Conservation (phyloP, 2,797 vertebrate genomes). For the Parauchenoglanis ngamensis region DNA sequence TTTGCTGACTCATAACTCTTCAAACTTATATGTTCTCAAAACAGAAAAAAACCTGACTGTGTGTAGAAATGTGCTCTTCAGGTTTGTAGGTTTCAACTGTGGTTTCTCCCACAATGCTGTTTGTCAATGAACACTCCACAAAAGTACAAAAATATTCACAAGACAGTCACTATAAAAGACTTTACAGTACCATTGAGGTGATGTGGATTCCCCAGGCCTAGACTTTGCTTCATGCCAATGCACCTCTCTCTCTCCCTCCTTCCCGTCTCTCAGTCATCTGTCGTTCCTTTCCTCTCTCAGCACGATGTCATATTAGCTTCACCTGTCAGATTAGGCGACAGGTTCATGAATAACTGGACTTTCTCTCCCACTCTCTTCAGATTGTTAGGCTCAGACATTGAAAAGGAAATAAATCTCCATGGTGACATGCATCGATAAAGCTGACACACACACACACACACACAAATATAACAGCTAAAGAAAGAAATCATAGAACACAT, state of each 20-base stretch:
- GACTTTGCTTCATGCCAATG: neutral
- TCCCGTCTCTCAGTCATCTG: slow-evolving; percentile 48
- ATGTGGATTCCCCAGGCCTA: neutral
- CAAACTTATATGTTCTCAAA: neutral
- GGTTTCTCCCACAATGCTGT: neutral
- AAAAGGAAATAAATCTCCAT: slow-evolving; percentile 67
- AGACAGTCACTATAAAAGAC: neutral
- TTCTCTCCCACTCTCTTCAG: slow-evolving; percentile 62
- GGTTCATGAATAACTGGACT: slow-evolving; percentile 70
- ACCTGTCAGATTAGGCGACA: slow-evolving; percentile 68
- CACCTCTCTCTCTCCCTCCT: neutral
- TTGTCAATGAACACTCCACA: neutral
- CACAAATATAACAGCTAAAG: neutral
- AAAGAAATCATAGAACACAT: neutral
- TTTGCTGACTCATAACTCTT: neutral
- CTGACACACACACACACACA: slow-evolving; percentile 51
- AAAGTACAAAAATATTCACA: neutral
- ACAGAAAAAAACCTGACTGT: too few relatives aligned
- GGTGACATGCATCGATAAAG: slow-evolving; percentile 62
- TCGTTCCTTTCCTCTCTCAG: slow-evolving; percentile 54
- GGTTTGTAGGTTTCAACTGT: neutral
- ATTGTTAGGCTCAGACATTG: slow-evolving; percentile 61
- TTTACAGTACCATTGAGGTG: neutral
- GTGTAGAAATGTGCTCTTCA: neutral
- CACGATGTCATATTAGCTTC: slow-evolving; percentile 59